Evolutionary conservation across 1,140 invertebrate genomes (phyloP), one percentile per base, ranked within the genome.

Genomic region (Vanessa atalanta): DNA sequence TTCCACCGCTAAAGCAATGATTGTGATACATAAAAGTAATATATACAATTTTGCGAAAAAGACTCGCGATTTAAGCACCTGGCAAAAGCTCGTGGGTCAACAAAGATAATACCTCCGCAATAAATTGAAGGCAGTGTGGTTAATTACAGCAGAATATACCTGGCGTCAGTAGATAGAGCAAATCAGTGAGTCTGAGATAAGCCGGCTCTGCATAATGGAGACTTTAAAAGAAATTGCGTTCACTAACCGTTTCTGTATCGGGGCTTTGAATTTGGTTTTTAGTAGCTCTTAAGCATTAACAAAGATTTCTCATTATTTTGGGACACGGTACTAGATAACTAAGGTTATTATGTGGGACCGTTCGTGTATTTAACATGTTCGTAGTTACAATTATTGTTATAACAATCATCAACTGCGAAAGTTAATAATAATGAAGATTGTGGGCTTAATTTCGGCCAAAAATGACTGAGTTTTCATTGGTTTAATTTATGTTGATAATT

Each of bases 81-180:
- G 50, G 26, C 70, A 75, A 73, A 77, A 80, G 75, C 67, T 76
- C 80, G 77, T 86, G 84, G 83, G 83, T 86, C 84, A 86, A 85
- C 86, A 86, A 81, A 88, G 86, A 88, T 88, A 88, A 86, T 86
- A 80, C 81, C 53, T 65, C 76, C 74, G 79, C 79, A 83, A 86
- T 86, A 88, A 88, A 82, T 85, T 81, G 79, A 76, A 74, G 77
- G 43, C 37, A 57, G 64, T 76, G 71, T 81, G 80, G 79, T 79
- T 85, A 84, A 87, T 84, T 82, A 83, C 78, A 73, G 70, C 76
- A 31, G 64, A 50, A 76, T 78, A 55, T 75, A 81, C 77, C 80
- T 85, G 82, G 60, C 16, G 74, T 50, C 67, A 48, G 72, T 57
- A 83, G 83, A 84, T 85, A 85, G 74, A 75, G 65, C 63, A 78